A percentile compares a stretch with the other conserved stretches of the same genome.
These are phyloP conservation scores for Sylvilagus bachmani DNA, from an alignment of 2,113 vertebrate species.

Conservation along the genomic window DNA sequence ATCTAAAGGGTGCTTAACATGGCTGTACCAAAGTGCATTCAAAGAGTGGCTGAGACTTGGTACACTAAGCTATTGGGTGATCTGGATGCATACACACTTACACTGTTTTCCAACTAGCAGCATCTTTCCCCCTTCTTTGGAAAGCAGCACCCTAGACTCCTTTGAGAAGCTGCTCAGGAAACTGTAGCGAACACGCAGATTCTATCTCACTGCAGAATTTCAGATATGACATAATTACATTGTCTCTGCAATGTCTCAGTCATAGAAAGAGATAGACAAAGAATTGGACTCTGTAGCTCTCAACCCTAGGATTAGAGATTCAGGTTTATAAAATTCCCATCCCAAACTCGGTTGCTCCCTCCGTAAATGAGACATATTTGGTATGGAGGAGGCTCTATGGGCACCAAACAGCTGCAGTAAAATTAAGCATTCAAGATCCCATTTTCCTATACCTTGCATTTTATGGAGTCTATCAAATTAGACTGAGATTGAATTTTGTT, in stretches of 20 bases:
- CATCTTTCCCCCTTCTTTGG: background rate
- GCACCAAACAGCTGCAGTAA: background rate
- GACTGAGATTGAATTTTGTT: background rate
- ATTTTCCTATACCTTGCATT: background rate
- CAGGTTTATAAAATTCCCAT: background rate
- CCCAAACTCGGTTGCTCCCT: background rate
- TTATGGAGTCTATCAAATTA: background rate
- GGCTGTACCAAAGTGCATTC: no score
- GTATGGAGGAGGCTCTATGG: background rate
- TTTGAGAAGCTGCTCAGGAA: background rate
- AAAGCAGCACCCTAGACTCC: background rate
- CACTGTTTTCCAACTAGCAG: background rate
- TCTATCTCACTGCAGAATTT: conserved; percentile 3
- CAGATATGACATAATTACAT: background rate
- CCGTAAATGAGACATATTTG: background rate
- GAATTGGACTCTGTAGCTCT: background rate
- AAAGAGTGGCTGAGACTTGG: background rate
- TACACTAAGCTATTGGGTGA: background rate
- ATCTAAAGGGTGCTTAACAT: background rate
- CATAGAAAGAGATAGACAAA: background rate
- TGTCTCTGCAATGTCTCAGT: background rate
- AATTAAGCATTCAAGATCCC: background rate
- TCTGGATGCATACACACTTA: background rate
- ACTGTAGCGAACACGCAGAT: background rate
- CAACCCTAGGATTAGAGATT: background rate